Conservation (phyloP, 2,113 vertebrate species). For the Corvus moneduloides region DNA sequence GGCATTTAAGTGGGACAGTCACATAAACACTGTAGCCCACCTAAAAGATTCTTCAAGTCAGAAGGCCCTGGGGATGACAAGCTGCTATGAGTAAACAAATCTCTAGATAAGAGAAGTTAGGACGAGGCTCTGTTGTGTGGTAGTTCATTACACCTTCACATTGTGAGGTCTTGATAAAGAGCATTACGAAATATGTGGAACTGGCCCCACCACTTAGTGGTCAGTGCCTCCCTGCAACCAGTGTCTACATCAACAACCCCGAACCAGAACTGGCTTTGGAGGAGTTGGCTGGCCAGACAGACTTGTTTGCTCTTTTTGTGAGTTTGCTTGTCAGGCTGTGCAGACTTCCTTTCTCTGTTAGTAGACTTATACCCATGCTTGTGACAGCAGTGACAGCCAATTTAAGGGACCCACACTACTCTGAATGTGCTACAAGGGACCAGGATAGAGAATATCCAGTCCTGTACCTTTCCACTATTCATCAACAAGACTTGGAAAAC, state of each 20-base stretch:
- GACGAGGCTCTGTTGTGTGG: not conserved
- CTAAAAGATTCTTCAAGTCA: not conserved
- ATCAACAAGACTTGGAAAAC: not conserved
- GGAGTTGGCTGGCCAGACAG: not conserved
- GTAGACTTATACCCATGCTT: not conserved
- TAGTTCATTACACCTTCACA: not conserved
- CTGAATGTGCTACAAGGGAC: not conserved
- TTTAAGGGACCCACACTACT: not conserved
- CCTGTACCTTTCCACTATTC: not conserved
- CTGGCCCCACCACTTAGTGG: not conserved
- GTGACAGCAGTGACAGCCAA: not conserved
- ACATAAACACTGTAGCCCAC: not conserved
- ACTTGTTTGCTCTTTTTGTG: not conserved
- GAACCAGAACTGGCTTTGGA: not conserved
- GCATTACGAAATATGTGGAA: not conserved
- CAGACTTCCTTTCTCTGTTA: not conserved
- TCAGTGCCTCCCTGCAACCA: not conserved
- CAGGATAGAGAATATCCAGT: not conserved
- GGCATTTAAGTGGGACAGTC: not conserved
- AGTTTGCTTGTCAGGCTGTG: not conserved
- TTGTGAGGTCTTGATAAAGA: not conserved
- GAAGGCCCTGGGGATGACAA: not conserved
- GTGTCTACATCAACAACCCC: not conserved
- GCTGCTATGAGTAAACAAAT: not conserved
- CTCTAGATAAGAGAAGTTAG: not conserved